Evolutionary conservation across 2,888 invertebrate genomes (phyloP).

Genomic region (Trichopria drosophilae): DNA sequence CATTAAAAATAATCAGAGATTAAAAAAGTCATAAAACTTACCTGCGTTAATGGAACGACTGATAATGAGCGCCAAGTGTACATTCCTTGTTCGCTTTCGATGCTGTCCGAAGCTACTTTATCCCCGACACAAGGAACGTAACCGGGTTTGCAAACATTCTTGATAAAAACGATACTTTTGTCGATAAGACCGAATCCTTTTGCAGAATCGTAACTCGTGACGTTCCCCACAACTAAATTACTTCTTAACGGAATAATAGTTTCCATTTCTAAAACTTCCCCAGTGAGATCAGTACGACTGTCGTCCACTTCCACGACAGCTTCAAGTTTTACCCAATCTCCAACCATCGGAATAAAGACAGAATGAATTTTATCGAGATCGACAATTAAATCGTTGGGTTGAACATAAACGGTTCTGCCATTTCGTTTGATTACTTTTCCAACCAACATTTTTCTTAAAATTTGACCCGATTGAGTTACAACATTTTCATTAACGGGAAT

Average conservation of each 20-base stretch:
- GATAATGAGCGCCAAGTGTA: conserved; percentile 67
- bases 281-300: conserved; percentile 59
- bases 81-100: conserved; percentile 71
- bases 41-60: conserved; percentile 50
- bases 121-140: conserved; percentile 65
- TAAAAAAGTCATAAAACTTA: conserved; percentile 18
- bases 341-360: conserved; percentile 69
- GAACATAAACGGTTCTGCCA: conserved; percentile 58
- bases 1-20: conserved; percentile 4
- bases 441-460: conserved; percentile 49
- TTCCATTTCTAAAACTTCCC: conserved; percentile 66
- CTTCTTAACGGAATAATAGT: conserved; percentile 66
- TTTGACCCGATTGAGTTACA: conserved; percentile 17
- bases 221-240: conserved; percentile 61
- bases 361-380: conserved; percentile 66
- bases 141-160: conserved; percentile 60
- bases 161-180: conserved; percentile 65
- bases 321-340: conserved; percentile 71
- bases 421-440: conserved; percentile 57
- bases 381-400: conserved; percentile 63
- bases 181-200: conserved; percentile 63
- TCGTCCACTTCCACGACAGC: conserved; percentile 68
- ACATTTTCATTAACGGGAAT: neutral
- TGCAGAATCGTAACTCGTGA: conserved; percentile 57
- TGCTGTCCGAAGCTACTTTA: conserved; percentile 68